Evolutionary conservation across 2,888 invertebrate genomes (phyloP).

Genomic region (Andrena camellia): DNA sequence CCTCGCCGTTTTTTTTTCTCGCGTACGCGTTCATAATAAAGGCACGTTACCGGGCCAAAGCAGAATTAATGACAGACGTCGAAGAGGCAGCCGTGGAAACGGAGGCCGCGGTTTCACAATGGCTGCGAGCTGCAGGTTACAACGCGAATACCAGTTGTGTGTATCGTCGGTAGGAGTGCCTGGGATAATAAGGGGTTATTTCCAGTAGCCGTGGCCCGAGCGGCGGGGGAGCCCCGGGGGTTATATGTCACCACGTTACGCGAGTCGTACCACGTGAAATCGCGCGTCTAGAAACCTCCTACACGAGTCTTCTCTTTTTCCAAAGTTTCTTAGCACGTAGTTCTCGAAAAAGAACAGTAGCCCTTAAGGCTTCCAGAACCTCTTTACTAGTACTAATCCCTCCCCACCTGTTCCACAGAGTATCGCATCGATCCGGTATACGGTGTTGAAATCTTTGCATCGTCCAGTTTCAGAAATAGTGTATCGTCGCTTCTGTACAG

Average conservation of each 20-base stretch:
- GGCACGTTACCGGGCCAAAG: constrained; percentile 68
- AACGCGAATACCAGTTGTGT: constrained; percentile 69
- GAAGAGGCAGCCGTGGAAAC: constrained; percentile 78
- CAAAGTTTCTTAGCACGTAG: background rate
- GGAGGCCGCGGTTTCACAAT: constrained; percentile 77
- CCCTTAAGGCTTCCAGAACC: no score
- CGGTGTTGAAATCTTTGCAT: background rate
- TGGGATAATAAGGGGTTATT: constrained; percentile 79
- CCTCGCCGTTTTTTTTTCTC: constrained; percentile 20
- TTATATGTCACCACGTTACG: constrained; percentile 58
- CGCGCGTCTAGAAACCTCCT: constrained; percentile 3
- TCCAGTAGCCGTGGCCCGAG: constrained; percentile 63
- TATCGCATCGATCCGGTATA: background rate
- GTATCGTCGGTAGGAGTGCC: constrained; percentile 75
- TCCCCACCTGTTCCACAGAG: no score
- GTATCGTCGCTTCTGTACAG: background rate
- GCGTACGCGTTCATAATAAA: constrained; percentile 57
- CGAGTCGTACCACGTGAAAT: constrained; percentile 43
- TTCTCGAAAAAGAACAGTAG: no score
- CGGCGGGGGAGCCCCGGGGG: constrained; percentile 48
- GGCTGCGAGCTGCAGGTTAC: constrained; percentile 73
- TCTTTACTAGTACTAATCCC: no score
- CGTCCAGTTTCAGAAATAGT: background rate
- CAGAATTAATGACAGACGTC: constrained; percentile 80
- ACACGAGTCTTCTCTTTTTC: constrained; percentile 5